Conservation (phyloP, 1,140 invertebrate genomes). For the Trachymyrmex cornetzi region DNA sequence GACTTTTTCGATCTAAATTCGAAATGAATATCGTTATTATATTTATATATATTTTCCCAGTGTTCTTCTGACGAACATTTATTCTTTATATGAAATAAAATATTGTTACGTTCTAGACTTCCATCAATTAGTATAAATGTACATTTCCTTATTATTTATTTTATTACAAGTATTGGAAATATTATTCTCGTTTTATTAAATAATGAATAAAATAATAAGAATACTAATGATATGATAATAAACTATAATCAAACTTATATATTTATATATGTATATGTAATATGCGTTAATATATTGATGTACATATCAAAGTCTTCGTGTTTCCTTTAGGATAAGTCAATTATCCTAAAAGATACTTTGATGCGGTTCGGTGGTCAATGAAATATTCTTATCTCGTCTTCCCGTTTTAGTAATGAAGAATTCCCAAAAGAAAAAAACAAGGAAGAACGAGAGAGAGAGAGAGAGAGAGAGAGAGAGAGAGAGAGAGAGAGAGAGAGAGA, state of each 20-base stretch:
- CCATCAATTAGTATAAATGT: not conserved
- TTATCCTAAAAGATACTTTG: conserved; percentile 24
- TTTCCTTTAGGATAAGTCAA: not conserved
- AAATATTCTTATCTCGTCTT: conserved; percentile 9
- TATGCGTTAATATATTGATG: not conserved
- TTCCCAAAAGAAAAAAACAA: not conserved
- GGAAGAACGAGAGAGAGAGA: not conserved
- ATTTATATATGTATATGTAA: not conserved
- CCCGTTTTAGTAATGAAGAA: conserved; percentile 14
- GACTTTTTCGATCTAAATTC: not conserved
- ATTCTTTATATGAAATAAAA: conserved; percentile 4
- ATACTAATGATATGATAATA: not conserved
- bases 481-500: no score
- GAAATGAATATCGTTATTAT: not conserved
- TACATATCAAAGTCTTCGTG: not conserved
- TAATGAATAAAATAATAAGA: not conserved
- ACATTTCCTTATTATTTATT: not conserved
- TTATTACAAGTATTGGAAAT: not conserved
- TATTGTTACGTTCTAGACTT: not conserved
- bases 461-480: no score
- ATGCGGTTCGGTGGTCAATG: not conserved
- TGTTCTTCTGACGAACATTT: not conserved
- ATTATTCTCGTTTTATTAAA: conserved; percentile 1
- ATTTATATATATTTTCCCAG: not conserved
- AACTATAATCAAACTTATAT: not conserved